These are phyloP conservation scores for Actinia tenebrosa DNA, from an alignment of 64 coral and sea anemone species.

Conservation along the genomic window DNA sequence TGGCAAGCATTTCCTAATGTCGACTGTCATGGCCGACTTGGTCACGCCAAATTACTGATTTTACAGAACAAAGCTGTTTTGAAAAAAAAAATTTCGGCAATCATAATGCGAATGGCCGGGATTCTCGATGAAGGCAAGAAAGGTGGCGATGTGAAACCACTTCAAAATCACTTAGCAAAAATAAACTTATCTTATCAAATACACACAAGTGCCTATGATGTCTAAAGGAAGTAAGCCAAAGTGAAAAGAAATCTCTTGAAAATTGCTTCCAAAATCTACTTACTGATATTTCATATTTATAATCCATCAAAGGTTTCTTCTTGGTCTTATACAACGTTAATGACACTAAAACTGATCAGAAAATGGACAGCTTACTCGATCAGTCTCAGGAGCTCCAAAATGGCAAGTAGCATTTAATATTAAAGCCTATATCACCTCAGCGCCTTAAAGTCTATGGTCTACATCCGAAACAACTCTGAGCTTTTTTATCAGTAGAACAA, in stretches of 20 bases:
- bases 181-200: neutral
- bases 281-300: neutral
- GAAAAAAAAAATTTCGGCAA: neutral
- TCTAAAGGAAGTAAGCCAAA: neutral
- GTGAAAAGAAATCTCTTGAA: neutral
- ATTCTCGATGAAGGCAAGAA: neutral
- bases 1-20: neutral
- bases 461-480: neutral
- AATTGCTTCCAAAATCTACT: neutral
- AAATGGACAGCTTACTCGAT: no score
- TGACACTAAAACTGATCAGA: no score
- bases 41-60: neutral
- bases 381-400: neutral
- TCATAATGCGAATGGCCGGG: neutral
- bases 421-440: neutral
- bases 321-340: neutral
- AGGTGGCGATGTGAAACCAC: neutral
- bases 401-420: neutral
- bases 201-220: neutral
- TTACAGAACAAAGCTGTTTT: neutral
- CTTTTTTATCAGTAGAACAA: neutral
- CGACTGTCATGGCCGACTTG: neutral
- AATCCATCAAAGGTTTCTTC: neutral
- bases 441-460: neutral
- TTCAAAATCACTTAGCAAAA: slow-evolving; percentile 6